Percentiles rank a stretch among this genome's conserved stretches.
Evolutionary conservation across 2,797 vertebrate species (phyloP).

Genomic region (Geotrypetes seraphini): DNA sequence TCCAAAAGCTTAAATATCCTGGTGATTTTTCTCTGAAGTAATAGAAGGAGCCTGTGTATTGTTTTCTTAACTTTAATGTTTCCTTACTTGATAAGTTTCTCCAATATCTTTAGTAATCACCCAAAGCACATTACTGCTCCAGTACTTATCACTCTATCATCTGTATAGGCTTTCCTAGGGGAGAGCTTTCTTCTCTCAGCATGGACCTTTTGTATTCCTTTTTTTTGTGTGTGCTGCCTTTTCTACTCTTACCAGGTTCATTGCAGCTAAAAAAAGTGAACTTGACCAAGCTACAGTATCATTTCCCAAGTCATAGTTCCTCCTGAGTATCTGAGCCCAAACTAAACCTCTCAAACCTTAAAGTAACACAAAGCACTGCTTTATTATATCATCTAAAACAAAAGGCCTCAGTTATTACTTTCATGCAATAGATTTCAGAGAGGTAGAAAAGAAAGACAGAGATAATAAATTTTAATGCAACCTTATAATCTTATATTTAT

Average conservation of each 20-base stretch:
- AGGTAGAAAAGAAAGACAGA: too few species aligned
- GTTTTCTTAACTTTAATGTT: conserved; percentile 23
- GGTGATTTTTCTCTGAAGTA: conserved; percentile 27
- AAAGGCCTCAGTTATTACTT: too few species aligned
- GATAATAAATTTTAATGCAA: too few species aligned
- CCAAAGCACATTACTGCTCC: conserved; percentile 17
- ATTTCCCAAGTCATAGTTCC: conserved; percentile 18
- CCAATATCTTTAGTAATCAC: conserved; percentile 16
- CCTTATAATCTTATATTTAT: too few species aligned
- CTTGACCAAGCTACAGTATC: conserved; percentile 18
- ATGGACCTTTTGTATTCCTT: conserved; percentile 17
- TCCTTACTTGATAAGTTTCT: conserved; percentile 27
- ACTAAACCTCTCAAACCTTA: conserved; percentile 36
- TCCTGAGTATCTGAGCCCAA: conserved; percentile 23
- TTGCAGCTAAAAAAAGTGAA: conserved; percentile 37
- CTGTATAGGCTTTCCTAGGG: conserved; percentile 17
- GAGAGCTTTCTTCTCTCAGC: conserved; percentile 30
- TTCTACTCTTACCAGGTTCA: conserved; percentile 38
- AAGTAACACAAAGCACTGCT: too few species aligned
- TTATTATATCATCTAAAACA: too few species aligned
- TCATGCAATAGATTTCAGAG: too few species aligned
- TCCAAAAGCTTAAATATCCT: conserved; percentile 20
- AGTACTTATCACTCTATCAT: conserved; percentile 20
- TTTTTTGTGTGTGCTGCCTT: conserved; percentile 29
- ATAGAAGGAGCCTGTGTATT: conserved; percentile 18